Evolutionary conservation across 2,888 invertebrate species (phyloP).

Genomic region (Aquatica leii): DNA sequence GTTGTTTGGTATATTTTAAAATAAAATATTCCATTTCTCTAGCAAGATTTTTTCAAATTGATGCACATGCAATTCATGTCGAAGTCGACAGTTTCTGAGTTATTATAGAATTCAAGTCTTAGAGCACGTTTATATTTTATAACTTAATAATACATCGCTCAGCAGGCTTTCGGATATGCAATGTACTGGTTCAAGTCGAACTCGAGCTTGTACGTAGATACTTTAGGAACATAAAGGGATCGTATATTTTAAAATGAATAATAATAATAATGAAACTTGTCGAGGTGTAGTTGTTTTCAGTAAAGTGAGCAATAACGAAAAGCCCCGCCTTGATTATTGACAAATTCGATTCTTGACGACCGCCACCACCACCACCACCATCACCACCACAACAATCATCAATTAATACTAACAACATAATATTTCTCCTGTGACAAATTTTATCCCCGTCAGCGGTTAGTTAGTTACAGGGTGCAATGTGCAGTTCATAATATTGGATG

Average conservation of each 20-base stretch:
- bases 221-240: conserved; percentile 34
- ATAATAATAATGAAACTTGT: conserved; percentile 22
- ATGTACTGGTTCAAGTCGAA: conserved; percentile 35
- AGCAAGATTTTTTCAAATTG: conserved; percentile 22
- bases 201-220: conserved; percentile 29
- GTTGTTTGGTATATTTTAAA: conserved; percentile 9
- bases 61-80: conserved; percentile 39
- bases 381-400: conserved; percentile 21
- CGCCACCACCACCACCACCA: too few species aligned
- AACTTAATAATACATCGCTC: conserved; percentile 48
- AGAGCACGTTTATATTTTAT: conserved; percentile 46
- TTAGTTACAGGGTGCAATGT: conserved; percentile 59
- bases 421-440: conserved; percentile 38
- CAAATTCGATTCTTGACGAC: conserved; percentile 21
- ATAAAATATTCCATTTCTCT: conserved; percentile 7
- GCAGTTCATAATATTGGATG: conserved; percentile 56
- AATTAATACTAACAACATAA: conserved; percentile 31
- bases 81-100: conserved; percentile 47
- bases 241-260: conserved; percentile 34
- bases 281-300: conserved; percentile 17
- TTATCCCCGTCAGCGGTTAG: conserved; percentile 46
- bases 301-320: conserved; percentile 14
- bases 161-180: conserved; percentile 44
- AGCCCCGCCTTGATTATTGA: conserved; percentile 26
- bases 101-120: conserved; percentile 44